phyloP scores from a whole-genome alignment of 2,888 invertebrate genomes.

The Eubasilissa splendida region DNA sequence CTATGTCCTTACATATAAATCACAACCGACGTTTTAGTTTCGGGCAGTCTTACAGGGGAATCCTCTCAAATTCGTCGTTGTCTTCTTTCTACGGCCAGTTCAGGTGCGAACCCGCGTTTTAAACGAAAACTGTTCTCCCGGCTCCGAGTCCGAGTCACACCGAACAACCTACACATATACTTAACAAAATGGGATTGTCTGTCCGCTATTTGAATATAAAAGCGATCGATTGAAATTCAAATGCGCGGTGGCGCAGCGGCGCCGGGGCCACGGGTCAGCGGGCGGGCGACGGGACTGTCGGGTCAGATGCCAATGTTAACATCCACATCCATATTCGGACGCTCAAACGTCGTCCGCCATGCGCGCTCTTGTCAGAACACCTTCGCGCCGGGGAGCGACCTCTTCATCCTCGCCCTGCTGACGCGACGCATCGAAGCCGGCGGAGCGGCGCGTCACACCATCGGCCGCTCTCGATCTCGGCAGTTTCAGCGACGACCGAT shows the following conservation, averaged over 20 bases:
- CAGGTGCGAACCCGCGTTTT: too few species aligned
- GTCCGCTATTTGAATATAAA: conserved; percentile 17
- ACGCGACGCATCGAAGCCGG: not conserved
- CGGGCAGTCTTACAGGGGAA: conserved; percentile 3
- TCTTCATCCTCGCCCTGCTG: conserved; percentile 6
- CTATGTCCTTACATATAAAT: conserved; percentile 10
- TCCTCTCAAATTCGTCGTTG: conserved; percentile 10
- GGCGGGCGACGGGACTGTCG: not conserved
- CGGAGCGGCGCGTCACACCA: too few species aligned
- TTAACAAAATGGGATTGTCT: not conserved
- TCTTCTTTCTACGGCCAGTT: too few species aligned
- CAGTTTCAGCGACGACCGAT: too few species aligned
- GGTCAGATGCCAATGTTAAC: conserved; percentile 4
- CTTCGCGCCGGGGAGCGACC: not conserved
- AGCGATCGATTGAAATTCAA: conserved; percentile 1
- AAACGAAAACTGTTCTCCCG: too few species aligned
- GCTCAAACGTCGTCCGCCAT: not conserved
- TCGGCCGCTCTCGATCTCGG: too few species aligned
- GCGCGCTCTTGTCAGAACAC: not conserved
- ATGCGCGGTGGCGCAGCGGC: not conserved
- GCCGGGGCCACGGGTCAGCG: not conserved
- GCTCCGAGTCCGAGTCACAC: too few species aligned
- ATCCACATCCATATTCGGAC: conserved; percentile 22
- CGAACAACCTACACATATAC: too few species aligned
- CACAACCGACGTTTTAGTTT: conserved; percentile 33